Percentiles rank a stretch among this genome's conserved stretches.
Conservation (phyloP, 2,113 vertebrate species). For the Brachyistius frenatus region DNA sequence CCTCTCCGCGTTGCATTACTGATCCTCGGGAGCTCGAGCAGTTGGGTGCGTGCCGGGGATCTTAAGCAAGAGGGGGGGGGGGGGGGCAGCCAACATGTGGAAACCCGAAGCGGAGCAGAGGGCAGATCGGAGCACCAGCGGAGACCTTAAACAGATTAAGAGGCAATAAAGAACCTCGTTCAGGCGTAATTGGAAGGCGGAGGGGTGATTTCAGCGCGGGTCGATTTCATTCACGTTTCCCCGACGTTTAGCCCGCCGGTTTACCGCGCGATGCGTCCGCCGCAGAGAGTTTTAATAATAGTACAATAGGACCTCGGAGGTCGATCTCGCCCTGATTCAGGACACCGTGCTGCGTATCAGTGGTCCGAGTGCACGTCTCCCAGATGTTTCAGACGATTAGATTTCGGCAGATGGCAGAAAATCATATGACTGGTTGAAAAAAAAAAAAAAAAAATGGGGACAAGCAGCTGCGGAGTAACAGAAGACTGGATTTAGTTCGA, state of each 20-base stretch:
- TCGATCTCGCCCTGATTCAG: not conserved
- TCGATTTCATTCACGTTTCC: not conserved
- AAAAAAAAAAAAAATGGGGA: no score
- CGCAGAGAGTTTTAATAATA: no score
- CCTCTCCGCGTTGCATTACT: constrained; percentile 15
- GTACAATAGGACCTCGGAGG: no score
- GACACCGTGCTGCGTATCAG: no score
- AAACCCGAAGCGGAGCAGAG: constrained; percentile 54
- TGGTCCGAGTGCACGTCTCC: no score
- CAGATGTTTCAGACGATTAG: no score
- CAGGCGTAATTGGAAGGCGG: constrained; percentile 42
- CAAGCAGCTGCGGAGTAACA: no score
- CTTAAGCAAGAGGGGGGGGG: constrained; percentile 7
- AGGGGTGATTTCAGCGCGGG: constrained; percentile 7
- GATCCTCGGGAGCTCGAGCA: constrained; percentile 22
- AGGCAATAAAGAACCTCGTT: constrained; percentile 43
- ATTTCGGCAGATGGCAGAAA: no score
- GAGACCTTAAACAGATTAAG: constrained; percentile 58
- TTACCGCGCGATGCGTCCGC: no score
- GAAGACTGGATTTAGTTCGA: no score
- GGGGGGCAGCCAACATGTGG: constrained; percentile 56
- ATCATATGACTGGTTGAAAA: no score
- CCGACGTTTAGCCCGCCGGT: not conserved
- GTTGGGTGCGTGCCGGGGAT: constrained; percentile 16
- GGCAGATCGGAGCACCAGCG: constrained; percentile 44